Percentiles rank a stretch among this genome's conserved stretches.
Conservation (phyloP, 2,888 invertebrate genomes). For the Auanema freiburgensis region DNA sequence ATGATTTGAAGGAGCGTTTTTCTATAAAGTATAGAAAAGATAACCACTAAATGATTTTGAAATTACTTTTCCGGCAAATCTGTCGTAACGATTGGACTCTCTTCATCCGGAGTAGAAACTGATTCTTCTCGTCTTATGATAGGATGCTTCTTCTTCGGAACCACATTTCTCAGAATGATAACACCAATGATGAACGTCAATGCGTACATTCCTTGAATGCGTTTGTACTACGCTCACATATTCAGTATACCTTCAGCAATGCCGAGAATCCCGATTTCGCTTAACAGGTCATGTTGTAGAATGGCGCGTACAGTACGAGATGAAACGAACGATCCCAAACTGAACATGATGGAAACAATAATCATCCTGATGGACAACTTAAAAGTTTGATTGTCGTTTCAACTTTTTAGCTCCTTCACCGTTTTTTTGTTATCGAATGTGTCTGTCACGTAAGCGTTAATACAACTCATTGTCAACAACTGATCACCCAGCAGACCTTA, state of each 20-base stretch:
- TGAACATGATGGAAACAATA: slow-evolving; percentile 54
- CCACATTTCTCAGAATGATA: slow-evolving; percentile 26
- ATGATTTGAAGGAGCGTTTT: slow-evolving; percentile 28
- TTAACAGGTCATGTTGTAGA: slow-evolving; percentile 28
- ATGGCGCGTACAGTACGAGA: slow-evolving; percentile 43
- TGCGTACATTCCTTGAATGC: slow-evolving; percentile 19
- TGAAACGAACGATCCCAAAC: slow-evolving; percentile 46
- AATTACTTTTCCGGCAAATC: background rate
- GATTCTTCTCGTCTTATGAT: slow-evolving; percentile 8
- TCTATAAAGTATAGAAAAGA: slow-evolving; percentile 8
- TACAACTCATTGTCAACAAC: slow-evolving; percentile 54
- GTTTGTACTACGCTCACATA: background rate
- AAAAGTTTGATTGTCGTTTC: slow-evolving; percentile 10
- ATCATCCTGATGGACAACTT: slow-evolving; percentile 59
- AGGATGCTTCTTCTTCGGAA: slow-evolving; percentile 17
- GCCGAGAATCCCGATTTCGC: slow-evolving; percentile 31
- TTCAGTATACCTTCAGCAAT: slow-evolving; percentile 34
- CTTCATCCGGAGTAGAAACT: background rate
- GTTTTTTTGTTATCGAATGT: slow-evolving; percentile 50
- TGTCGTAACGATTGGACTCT: background rate
- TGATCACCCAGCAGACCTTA: slow-evolving; percentile 56
- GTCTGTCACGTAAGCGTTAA: slow-evolving; percentile 58
- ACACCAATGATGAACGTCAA: slow-evolving; percentile 19
- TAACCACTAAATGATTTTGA: background rate
- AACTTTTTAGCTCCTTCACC: slow-evolving; percentile 16